Evolutionary conservation across 2,113 vertebrate species (phyloP).

Genomic region (pig (Sus scrofa)): DNA sequence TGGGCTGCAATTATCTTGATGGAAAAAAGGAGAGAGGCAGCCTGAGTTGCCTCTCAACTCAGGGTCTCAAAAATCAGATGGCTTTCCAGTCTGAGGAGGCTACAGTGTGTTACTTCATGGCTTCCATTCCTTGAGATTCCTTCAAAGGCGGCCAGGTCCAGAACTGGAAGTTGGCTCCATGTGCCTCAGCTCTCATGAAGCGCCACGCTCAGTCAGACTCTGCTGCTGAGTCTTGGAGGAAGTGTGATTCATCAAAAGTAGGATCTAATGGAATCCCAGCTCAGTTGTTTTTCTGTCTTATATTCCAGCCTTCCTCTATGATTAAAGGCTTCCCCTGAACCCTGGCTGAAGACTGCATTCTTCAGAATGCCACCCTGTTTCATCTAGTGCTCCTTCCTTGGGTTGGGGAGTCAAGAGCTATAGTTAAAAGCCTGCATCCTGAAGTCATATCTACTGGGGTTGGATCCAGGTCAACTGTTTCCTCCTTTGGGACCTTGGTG

Average conservation of each 20-base stretch:
- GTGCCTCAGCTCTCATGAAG: not conserved
- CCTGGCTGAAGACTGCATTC: not conserved
- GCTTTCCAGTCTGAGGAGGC: accelerated
- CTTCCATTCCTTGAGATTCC: not conserved
- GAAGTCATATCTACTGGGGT: not conserved
- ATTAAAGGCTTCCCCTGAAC: not conserved
- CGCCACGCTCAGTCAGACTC: not conserved
- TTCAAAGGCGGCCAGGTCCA: not conserved
- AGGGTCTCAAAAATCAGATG: not conserved
- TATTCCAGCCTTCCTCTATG: not conserved
- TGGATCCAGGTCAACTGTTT: not conserved
- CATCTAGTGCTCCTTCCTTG: not conserved
- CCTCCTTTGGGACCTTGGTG: not conserved
- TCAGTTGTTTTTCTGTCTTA: not conserved
- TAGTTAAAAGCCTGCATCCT: not conserved
- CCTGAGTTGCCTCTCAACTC: not conserved
- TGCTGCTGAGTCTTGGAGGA: not conserved
- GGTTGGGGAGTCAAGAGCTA: not conserved
- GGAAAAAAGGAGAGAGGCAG: not conserved
- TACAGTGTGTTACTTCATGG: not conserved
- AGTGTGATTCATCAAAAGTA: not conserved
- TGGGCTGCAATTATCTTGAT: not conserved
- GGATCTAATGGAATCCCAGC: not conserved
- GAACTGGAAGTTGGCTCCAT: not conserved
- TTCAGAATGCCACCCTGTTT: not conserved